These are phyloP conservation scores for Steatornis caripensis DNA, from an alignment of 2,113 vertebrate species.

Conservation along the genomic window DNA sequence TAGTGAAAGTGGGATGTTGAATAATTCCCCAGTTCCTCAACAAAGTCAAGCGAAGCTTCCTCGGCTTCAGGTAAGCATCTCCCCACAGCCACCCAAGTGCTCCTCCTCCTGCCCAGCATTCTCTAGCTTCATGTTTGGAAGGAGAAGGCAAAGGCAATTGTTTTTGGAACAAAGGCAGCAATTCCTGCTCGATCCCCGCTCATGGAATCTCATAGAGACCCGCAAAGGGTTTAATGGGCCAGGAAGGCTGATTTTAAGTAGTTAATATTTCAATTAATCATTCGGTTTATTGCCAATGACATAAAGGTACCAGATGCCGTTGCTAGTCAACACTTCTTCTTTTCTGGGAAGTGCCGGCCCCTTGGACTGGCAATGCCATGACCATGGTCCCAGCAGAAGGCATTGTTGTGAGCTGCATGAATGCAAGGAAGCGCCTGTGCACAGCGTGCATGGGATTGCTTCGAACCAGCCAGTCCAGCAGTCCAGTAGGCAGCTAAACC, in stretches of 20 bases:
- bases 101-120: not conserved
- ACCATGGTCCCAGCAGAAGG: not conserved
- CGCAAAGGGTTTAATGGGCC: not conserved
- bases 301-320: not conserved
- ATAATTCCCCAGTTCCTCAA: constrained; percentile 56
- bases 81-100: not conserved
- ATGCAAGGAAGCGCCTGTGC: rapidly evolving
- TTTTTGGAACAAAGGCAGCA: not conserved
- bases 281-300: not conserved
- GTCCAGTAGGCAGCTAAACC: not conserved
- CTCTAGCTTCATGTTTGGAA: not conserved
- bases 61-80: not conserved
- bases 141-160: not conserved
- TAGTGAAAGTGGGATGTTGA: constrained; percentile 44
- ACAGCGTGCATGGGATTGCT: not conserved
- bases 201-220: not conserved
- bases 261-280: not conserved
- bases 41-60: not conserved
- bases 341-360: not conserved
- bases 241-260: not conserved
- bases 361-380: not conserved
- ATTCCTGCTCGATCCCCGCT: not conserved
- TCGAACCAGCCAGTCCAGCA: not conserved
- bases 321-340: not conserved
- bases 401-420: not conserved